Conservation (phyloP, 2,113 vertebrate genomes). For the Melozone crissalis region DNA sequence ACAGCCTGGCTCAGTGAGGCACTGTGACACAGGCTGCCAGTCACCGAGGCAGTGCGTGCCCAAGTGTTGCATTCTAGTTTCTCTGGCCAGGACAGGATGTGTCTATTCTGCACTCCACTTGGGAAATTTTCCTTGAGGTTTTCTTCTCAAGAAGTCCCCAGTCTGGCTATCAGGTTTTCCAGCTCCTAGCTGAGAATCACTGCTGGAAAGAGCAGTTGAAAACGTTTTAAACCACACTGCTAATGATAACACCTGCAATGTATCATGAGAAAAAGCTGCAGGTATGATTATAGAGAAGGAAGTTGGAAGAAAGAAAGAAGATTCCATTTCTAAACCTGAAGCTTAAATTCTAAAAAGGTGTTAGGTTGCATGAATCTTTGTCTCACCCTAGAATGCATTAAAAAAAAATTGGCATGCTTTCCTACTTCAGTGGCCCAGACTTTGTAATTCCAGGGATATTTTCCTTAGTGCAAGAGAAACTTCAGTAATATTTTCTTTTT, state of each 20-base stretch:
- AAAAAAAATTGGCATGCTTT: not conserved
- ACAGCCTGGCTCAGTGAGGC: rapidly evolving
- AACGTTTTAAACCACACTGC: not conserved
- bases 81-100: not conserved
- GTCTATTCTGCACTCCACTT: not conserved
- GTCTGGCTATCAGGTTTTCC: not conserved
- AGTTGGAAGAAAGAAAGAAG: not conserved
- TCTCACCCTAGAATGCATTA: not conserved
- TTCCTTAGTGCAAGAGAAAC: not conserved
- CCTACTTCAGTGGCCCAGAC: not conserved
- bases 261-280: not conserved
- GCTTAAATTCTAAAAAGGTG: not conserved
- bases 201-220: not conserved
- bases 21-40: not conserved
- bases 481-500: not conserved
- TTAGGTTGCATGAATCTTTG: not conserved
- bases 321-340: not conserved
- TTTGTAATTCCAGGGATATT: not conserved
- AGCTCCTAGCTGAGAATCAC: not conserved
- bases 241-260: not conserved
- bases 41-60: rapidly evolving
- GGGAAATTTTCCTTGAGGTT: not conserved
- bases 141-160: not conserved
- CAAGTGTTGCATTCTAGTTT: not conserved
- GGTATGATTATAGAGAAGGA: not conserved